Base-by-base conservation (phyloP, 2,113 vertebrate genomes). In the Fukomys damarensis region DNA sequence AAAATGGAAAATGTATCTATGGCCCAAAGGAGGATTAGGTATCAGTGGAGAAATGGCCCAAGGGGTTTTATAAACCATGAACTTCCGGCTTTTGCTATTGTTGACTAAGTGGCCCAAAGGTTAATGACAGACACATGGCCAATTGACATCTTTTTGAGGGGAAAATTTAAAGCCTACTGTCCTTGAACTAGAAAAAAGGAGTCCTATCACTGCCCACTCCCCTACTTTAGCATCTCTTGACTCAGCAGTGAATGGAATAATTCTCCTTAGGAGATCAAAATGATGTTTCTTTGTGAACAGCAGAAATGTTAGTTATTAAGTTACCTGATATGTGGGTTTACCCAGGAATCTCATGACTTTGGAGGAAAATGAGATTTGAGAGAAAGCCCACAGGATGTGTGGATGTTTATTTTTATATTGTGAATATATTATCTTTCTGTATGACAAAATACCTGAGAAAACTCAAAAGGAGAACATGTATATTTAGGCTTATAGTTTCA, bases 31-130 rank as follows among this genome's bases (percentile, higher is more conserved):
- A 93, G 43, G 59, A 14, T 0, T 22, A 17, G 38, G 3, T 9
- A 30, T 49, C 66, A n/a, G 54, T 63, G 8, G 41, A 54, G 43
- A 46, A 89, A 80, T 46, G 49, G 2, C 20, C 38, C 30, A 1
- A 0, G 10, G 7, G n/a, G 19, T 30, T 72, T 70, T 17, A 12
- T 0, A 46, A 14, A 56, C 14, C n/a, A 2, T 24, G 9, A 10
- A 2, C 26, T 35, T 4, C 68, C 22, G 58, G 52, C 0, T 0
- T 28, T 13, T 24, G 4, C 28, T 80, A 58, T 26, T 32, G 79
- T 91, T 59, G 30, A 77, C 16, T 3, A 46, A 32, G 46, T 38
- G 59, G 1, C 66, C 70, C 13, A 16, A 63, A 84, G 16, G 24
- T 24, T 13, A 56, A 32, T 20, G 26, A 32, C n/a, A 22, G 89